Conservation (phyloP, 1,140 invertebrate species). For the Heterodera schachtii region DNA sequence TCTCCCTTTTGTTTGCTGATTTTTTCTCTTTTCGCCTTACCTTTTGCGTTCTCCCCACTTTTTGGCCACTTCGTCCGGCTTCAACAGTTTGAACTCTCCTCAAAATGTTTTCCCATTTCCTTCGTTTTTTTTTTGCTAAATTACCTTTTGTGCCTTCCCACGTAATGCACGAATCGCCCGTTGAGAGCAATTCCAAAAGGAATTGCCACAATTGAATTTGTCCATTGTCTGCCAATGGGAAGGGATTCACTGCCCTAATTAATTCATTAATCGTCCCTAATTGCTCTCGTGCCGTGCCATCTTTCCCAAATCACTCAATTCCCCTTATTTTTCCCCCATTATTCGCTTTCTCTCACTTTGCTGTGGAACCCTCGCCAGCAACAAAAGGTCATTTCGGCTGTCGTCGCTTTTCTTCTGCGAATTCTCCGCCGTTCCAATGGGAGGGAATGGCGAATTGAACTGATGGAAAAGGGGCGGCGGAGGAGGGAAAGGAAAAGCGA, state of each 20-base stretch:
- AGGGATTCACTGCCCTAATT: background rate
- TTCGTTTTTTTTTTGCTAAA: background rate
- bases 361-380: constrained; percentile 27
- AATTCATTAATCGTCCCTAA: too few relatives aligned
- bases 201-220: constrained; percentile 99
- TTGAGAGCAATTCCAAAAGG: constrained; percentile 88
- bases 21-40: constrained; percentile 31
- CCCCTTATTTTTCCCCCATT: background rate
- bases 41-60: constrained; percentile 94
- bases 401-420: background rate
- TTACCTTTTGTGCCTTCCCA: constrained; percentile 77
- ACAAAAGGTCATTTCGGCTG: background rate
- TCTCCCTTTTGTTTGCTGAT: background rate
- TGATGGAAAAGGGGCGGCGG: too few relatives aligned
- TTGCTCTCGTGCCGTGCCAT: background rate
- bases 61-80: constrained; percentile 91
- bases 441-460: background rate
- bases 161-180: constrained; percentile 84
- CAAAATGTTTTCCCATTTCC: constrained; percentile 40
- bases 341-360: constrained; percentile 20
- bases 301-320: background rate
- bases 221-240: constrained; percentile 68
- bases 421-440: background rate
- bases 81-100: constrained; percentile 76
- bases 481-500: background rate